Base-by-base conservation (phyloP, 2,888 invertebrate genomes). In the Proisotoma minuta region DNA sequence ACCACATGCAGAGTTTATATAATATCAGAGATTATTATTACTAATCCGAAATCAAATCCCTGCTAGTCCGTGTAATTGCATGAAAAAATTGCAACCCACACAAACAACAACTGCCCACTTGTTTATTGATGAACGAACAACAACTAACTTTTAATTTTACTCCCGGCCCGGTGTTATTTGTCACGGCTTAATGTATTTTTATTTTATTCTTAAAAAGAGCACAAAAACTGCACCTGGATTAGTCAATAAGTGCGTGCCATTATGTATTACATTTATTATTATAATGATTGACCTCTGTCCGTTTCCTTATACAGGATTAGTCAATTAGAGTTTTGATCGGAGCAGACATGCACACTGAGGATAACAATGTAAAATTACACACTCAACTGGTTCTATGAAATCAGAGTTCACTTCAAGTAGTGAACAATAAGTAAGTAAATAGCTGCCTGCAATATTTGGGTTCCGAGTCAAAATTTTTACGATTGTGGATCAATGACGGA, bases 401-500 rank as follows among this genome's bases (percentile, higher is more conserved):
- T n/a, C n/a, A n/a, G n/a, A n/a, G n/a, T n/a, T n/a, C n/a, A n/a
- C n/a, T n/a, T n/a, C n/a, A n/a, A n/a, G n/a, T n/a, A n/a, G n/a
- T n/a, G n/a, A n/a, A n/a, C n/a, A n/a, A n/a, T n/a, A n/a, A n/a
- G n/a, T n/a, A n/a, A n/a, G n/a, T n/a, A n/a, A n/a, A n/a, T n/a
- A n/a, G n/a, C n/a, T n/a, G n/a, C n/a, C n/a, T n/a, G n/a, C n/a
- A n/a, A n/a, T n/a, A n/a, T n/a, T n/a, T n/a, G n/a, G 34, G 34
- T 34, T 34, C 34, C 34, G 34, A 34, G 15, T 34, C 34, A 34
- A 8, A 34, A 34, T 34, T 24, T n/a, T 2, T 52, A 26, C 34
- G 20, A 54, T 20, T n/a, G 29, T 3, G 43, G 20, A 56, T 56
- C 43, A 56, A 43, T 56, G 56, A 54, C 54, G 15, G 29, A 18